Percentiles rank a stretch among this genome's conserved stretches.
These are phyloP conservation scores for Brachionus calyciflorus DNA, from an alignment of 1,140 invertebrate species.

Conservation along the genomic window DNA sequence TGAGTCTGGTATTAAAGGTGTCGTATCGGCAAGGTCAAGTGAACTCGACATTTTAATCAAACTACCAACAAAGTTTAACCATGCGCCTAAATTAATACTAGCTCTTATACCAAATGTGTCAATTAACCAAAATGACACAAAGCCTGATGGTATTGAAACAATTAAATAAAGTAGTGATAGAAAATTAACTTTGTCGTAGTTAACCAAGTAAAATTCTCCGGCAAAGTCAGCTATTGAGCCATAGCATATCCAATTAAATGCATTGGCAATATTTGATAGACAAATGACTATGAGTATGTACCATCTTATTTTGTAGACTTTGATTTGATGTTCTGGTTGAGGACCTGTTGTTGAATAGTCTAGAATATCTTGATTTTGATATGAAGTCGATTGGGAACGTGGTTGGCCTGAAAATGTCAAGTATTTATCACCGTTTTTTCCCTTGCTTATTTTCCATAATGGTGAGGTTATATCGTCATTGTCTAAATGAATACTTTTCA, in stretches of 20 bases:
- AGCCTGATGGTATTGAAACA: constrained; percentile 60
- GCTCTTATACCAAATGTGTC: constrained; percentile 60
- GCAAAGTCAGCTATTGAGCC: constrained; percentile 62
- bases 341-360: background rate
- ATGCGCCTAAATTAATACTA: constrained; percentile 59
- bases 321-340: constrained; percentile 48
- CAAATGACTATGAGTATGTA: constrained; percentile 57
- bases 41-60: constrained; percentile 58
- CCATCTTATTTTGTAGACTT: constrained; percentile 59
- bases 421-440: constrained; percentile 44
- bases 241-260: constrained; percentile 63
- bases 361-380: background rate
- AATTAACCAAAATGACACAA: constrained; percentile 61
- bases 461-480: constrained; percentile 8
- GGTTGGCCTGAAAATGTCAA: constrained; percentile 22
- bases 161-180: constrained; percentile 62
- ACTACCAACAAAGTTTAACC: constrained; percentile 61
- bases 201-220: constrained; percentile 56
- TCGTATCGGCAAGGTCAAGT: constrained; percentile 49
- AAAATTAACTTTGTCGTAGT: constrained; percentile 57
- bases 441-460: constrained; percentile 29
- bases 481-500: background rate
- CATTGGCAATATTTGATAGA: constrained; percentile 61
- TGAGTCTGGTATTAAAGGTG: constrained; percentile 19
- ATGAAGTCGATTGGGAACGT: background rate